Conservation (phyloP, 2,113 vertebrate genomes). For the Accipiter virgatus region DNA sequence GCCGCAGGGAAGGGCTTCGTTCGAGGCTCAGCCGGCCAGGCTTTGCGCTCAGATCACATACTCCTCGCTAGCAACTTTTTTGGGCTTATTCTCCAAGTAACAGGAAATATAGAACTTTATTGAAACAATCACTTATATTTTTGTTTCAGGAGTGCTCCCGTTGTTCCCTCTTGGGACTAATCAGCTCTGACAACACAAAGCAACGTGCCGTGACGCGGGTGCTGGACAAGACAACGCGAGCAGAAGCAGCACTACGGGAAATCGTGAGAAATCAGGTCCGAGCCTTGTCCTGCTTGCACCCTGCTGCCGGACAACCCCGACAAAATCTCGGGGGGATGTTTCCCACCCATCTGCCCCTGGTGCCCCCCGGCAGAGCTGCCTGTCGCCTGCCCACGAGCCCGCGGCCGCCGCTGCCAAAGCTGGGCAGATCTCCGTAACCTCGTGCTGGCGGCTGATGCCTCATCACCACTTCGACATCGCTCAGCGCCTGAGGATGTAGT, state of each 20-base stretch:
- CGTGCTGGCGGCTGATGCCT: not conserved
- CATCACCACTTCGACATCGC: not conserved
- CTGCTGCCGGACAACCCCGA: not conserved
- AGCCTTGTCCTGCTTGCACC: not conserved
- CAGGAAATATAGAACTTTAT: not conserved
- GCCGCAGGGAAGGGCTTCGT: not conserved
- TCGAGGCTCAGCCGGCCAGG: not conserved
- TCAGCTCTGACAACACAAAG: not conserved
- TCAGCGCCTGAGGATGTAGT: not conserved
- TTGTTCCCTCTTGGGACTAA: too few relatives aligned
- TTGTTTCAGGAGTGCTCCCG: not conserved
- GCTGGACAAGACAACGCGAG: too few relatives aligned
- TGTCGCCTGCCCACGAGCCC: not conserved
- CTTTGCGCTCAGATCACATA: not conserved
- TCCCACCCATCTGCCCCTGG: not conserved
- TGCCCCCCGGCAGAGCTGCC: not conserved
- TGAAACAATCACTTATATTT: not conserved
- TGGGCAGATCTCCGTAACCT: not conserved
- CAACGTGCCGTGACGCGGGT: fast-evolving
- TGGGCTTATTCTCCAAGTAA: not conserved
- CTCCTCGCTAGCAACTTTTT: not conserved
- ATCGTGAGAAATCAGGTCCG: not conserved
- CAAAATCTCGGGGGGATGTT: not conserved
- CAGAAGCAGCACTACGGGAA: not conserved
- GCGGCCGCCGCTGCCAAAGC: not conserved